Percentiles rank a stretch among this genome's conserved stretches.
phyloP scores from a whole-genome alignment of 1,140 invertebrate species.

The Parasteatoda tepidariorum region DNA sequence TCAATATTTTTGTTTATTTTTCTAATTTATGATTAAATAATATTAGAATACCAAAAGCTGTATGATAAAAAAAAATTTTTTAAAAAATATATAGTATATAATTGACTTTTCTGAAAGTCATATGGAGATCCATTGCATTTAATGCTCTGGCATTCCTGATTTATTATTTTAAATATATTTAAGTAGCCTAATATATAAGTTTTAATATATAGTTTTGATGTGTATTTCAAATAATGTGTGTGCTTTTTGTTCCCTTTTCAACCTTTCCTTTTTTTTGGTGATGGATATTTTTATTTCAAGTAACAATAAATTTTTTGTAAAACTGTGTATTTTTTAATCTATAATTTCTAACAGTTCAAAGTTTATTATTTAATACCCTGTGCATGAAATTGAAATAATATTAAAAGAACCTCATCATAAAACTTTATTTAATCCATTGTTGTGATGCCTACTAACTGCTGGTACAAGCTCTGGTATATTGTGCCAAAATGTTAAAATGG shows the following conservation, averaged over 20 bases:
- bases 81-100: too few relatives aligned
- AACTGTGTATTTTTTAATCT: background rate
- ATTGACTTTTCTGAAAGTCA: too few relatives aligned
- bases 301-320: constrained; percentile 14
- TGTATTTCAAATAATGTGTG: background rate
- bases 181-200: background rate
- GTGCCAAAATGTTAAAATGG: constrained; percentile 44
- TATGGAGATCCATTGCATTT: too few relatives aligned
- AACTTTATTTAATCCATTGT: background rate
- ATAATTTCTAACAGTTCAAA: constrained; percentile 17
- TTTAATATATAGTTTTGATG: background rate
- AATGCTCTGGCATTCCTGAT: too few relatives aligned
- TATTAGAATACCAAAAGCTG: too few relatives aligned
- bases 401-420: background rate
- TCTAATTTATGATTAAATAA: too few relatives aligned
- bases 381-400: constrained; percentile 22
- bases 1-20: too few relatives aligned
- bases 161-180: background rate
- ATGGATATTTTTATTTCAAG: constrained; percentile 20
- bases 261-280: too few relatives aligned
- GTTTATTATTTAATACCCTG: constrained; percentile 11
- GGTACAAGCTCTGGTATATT: constrained; percentile 20
- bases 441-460: constrained; percentile 30
- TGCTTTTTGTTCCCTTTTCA: background rate
- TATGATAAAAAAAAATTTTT: too few relatives aligned